Percentiles rank a stretch among this genome's conserved stretches.
Conservation (phyloP, 2,888 invertebrate species). For the Acronicta psi region DNA sequence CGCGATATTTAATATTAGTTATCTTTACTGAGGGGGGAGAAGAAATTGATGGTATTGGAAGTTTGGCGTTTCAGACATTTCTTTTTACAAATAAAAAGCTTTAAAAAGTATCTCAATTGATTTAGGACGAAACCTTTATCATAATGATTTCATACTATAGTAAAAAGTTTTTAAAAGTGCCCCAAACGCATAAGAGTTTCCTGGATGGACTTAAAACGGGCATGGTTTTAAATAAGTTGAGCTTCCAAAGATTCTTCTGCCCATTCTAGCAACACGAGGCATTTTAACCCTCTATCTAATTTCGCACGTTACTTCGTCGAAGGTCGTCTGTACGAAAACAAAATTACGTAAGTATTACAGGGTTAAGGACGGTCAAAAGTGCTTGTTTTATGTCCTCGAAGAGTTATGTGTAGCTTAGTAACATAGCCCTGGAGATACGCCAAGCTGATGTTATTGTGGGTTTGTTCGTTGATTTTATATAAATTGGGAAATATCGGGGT, state of each 20-base stretch:
- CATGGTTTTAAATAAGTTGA: too few relatives aligned
- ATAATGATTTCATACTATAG: too few relatives aligned
- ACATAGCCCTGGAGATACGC: conserved; percentile 38
- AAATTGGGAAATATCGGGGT: conserved; percentile 8
- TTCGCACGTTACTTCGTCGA: not conserved
- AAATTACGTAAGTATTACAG: conserved; percentile 7
- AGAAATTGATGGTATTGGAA: not conserved
- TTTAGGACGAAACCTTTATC: too few relatives aligned
- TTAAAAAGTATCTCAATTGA: too few relatives aligned
- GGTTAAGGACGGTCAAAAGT: conserved; percentile 37
- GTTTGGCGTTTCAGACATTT: not conserved
- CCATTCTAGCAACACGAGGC: not conserved
- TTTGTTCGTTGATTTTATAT: conserved; percentile 20
- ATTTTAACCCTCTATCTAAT: conserved; percentile 11
- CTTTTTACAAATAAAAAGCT: too few relatives aligned
- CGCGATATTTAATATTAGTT: conserved; percentile 33
- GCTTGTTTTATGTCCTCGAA: conserved; percentile 19
- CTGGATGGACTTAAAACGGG: too few relatives aligned
- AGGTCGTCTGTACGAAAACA: conserved; percentile 30
- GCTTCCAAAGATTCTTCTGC: too few relatives aligned
- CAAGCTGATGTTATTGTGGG: conserved; percentile 33
- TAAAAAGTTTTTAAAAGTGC: too few relatives aligned
- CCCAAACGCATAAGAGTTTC: too few relatives aligned
- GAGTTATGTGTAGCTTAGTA: conserved; percentile 24
- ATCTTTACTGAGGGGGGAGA: conserved; percentile 5